Conservation (phyloP, 2,797 vertebrate species). For the Anas bernieri region DNA sequence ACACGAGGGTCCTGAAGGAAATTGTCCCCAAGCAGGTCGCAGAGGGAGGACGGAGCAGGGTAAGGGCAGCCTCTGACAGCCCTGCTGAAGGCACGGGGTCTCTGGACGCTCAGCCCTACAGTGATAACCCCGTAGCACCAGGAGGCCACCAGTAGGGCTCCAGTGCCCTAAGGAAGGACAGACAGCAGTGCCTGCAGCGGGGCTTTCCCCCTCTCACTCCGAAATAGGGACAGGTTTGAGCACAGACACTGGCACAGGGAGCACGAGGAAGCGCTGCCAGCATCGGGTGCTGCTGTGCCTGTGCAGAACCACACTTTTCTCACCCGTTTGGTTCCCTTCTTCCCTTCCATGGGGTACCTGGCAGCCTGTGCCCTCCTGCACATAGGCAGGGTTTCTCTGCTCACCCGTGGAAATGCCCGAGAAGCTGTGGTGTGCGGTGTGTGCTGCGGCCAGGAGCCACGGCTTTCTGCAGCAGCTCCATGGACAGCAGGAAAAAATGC, state of each 20-base stretch:
- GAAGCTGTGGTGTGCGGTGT: not conserved
- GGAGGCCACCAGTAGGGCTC: too few relatives aligned
- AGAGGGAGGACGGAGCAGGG: not conserved
- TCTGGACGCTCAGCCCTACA: not conserved
- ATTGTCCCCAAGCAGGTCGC: not conserved
- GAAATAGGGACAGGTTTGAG: too few relatives aligned
- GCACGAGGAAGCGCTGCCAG: not conserved
- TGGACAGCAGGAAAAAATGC: fast-evolving
- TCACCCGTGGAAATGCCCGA: not conserved
- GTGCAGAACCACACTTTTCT: not conserved
- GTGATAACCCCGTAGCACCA: not conserved
- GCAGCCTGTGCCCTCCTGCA: not conserved
- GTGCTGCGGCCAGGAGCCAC: fast-evolving
- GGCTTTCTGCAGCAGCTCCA: not conserved
- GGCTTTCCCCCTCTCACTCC: not conserved
- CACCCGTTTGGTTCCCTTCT: not conserved
- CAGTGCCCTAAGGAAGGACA: not conserved
- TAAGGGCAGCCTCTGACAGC: not conserved
- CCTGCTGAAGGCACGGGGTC: not conserved
- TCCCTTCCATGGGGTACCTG: not conserved
- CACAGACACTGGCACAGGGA: not conserved
- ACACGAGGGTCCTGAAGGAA: not conserved
- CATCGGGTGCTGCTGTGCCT: not conserved
- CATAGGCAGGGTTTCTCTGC: not conserved
- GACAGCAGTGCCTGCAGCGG: not conserved